These are phyloP conservation scores for Pterocles orientalis DNA, from an alignment of 2,113 vertebrate species.

Conservation along the genomic window DNA sequence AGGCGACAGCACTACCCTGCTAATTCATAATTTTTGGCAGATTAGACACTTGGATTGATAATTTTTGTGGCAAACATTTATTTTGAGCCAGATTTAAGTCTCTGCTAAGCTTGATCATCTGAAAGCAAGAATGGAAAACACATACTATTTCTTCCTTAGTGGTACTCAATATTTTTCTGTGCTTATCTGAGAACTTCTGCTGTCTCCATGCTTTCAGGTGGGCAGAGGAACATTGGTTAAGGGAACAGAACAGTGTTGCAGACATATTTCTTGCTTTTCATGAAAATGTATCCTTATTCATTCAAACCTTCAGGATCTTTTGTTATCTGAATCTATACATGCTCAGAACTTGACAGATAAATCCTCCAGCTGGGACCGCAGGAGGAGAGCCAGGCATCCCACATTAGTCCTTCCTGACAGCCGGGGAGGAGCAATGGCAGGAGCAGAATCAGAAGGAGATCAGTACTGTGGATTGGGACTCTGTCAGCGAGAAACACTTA, in stretches of 20 bases:
- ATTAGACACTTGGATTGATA: background rate
- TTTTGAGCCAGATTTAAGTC: background rate
- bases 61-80: background rate
- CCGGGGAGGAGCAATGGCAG: background rate
- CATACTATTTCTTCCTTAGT: background rate
- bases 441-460: background rate
- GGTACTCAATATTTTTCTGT: background rate
- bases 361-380: background rate
- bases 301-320: background rate
- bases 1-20: background rate
- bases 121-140: background rate
- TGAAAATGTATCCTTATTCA: background rate
- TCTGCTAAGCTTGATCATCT: background rate
- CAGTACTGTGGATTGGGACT: background rate
- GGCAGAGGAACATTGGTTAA: background rate
- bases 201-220: background rate
- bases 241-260: background rate
- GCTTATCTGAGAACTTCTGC: background rate
- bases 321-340: background rate
- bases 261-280: background rate
- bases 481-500: background rate
- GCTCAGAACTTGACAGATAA: background rate
- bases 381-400: background rate
- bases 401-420: background rate
- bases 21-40: background rate